Evolutionary conservation across 2,888 invertebrate genomes (phyloP), one percentile per base, ranked within the genome.

Genomic region (Melieria picta): DNA sequence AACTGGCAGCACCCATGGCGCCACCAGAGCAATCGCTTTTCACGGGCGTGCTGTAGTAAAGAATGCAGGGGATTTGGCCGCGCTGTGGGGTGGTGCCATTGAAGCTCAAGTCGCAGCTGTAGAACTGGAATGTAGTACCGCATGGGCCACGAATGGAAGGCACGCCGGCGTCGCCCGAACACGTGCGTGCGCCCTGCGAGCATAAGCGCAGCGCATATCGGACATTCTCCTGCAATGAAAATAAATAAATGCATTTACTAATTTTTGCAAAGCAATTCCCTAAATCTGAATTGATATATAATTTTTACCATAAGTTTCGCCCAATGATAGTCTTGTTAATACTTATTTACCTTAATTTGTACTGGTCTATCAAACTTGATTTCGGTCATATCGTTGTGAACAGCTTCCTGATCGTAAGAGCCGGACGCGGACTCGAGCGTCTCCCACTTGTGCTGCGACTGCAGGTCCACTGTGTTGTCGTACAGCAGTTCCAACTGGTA

Each of bases 71-170:
- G 81, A 99, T 92, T 88, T 99, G 99, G 9, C 99, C 99, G 68
- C 98, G 90, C 0, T 94, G 93, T 75, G 97, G 91, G 7, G 96
- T 97, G 0, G 98, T 98, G n/a, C 98, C 98, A 85, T 98, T 98
- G 84, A 95, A 95, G 85, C 97, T 97, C 60, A 98, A 89, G 10
- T 97, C 94, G 85, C 97, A 97, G 1, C 96, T 93, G 46, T 93
- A 92, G 85, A 96, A 98, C 62, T 93, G 91, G 86, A 98, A 98
- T 2, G 92, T 93, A 6, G 95, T 94, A 61, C 97, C 97, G 86
- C 98, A 98, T 0, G 96, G 94, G 7, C 98, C 97, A 81, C 95
- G 94, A 9, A 98, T 93, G 4, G 93, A 91, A 47, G 92, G 91
- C 74, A 96, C 87, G 0, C 98, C 98, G 45, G 95, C 94, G 87